A percentile compares a stretch with the other conserved stretches of the same genome.
Evolutionary conservation across 2,113 vertebrate genomes (phyloP).

Genomic region (Protobothrops flavoviridis): DNA sequence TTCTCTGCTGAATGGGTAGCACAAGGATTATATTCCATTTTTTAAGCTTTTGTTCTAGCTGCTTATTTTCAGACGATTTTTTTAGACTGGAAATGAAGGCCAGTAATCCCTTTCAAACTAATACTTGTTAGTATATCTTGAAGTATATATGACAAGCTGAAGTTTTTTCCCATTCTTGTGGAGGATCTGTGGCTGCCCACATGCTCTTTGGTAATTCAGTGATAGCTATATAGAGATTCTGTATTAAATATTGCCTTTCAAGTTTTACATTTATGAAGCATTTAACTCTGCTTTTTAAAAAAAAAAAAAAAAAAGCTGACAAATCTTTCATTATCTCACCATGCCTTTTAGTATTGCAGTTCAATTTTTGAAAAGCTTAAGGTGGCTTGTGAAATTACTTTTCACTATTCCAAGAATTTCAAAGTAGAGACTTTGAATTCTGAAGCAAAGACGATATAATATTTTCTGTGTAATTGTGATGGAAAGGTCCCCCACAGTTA

Average conservation of each 20-base stretch:
- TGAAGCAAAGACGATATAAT: background rate
- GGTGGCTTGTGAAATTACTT: background rate
- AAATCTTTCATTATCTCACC: background rate
- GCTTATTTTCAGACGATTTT: background rate
- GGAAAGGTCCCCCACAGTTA: background rate
- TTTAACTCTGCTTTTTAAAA: background rate
- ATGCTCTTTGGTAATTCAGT: background rate
- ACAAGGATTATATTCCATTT: background rate
- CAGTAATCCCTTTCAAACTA: background rate
- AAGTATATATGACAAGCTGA: background rate
- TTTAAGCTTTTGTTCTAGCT: background rate
- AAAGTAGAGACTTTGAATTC: background rate
- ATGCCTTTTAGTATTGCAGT: background rate
- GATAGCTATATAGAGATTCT: background rate
- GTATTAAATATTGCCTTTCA: background rate
- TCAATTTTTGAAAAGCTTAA: background rate
- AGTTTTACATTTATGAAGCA: slow-evolving; percentile 26
- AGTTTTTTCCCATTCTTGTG: background rate
- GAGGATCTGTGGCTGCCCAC: background rate
- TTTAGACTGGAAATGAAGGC: background rate
- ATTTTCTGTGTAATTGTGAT: background rate
- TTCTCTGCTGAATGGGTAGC: background rate
- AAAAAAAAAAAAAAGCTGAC: background rate
- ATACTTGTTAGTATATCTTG: background rate
- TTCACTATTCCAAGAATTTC: background rate